Conservation (phyloP, 2,888 invertebrate genomes). For the Teinopalpus imperialis region DNA sequence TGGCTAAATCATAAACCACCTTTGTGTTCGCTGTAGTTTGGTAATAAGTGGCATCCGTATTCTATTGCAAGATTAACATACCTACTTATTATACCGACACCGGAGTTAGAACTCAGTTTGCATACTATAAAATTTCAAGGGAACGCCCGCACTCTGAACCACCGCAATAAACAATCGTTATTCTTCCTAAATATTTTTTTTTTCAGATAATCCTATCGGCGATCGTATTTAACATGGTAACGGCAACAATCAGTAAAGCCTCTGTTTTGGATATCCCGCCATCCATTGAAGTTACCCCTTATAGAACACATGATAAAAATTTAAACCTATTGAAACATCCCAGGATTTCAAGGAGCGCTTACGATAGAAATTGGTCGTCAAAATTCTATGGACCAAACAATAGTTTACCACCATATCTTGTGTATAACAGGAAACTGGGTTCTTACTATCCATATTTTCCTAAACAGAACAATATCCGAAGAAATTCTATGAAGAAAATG, state of each 20-base stretch:
- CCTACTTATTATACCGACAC: too few relatives aligned
- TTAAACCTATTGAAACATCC: background rate
- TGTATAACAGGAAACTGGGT: constrained; percentile 22
- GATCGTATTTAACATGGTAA: constrained; percentile 11
- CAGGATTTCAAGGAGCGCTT: constrained; percentile 2
- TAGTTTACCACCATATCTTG: constrained; percentile 18
- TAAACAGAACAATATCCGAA: constrained; percentile 18
- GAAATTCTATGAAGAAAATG: constrained; percentile 11
- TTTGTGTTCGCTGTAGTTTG: too few relatives aligned
- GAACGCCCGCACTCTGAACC: too few relatives aligned
- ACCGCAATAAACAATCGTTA: too few relatives aligned
- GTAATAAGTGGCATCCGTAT: too few relatives aligned
- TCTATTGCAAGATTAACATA: too few relatives aligned
- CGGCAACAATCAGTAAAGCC: background rate
- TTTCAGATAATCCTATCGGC: constrained; percentile 18
- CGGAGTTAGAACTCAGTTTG: too few relatives aligned
- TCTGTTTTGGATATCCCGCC: too few relatives aligned
- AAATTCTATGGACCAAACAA: background rate
- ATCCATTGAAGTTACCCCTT: too few relatives aligned
- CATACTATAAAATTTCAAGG: too few relatives aligned
- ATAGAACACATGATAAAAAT: background rate
- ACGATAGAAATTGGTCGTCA: constrained; percentile 11
- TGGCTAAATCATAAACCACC: too few relatives aligned
- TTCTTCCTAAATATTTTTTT: too few relatives aligned
- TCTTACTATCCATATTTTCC: constrained; percentile 24